A percentile compares a stretch with the other conserved stretches of the same genome.
phyloP scores from a whole-genome alignment of 1,140 invertebrate species.

The Dryas iulia region DNA sequence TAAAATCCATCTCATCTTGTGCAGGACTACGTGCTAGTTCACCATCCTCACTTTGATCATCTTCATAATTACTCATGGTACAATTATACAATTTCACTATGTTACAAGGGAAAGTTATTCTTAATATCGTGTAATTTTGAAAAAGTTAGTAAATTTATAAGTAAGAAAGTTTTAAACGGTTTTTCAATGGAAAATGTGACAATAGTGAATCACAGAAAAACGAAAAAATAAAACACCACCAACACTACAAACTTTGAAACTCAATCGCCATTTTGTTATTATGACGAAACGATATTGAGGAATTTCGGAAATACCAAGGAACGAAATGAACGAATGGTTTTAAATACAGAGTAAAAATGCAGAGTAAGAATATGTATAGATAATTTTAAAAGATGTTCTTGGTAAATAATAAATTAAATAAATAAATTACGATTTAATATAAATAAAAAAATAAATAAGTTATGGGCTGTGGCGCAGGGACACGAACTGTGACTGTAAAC shows the following conservation, averaged over 20 bases:
- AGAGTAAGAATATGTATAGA: too few species aligned
- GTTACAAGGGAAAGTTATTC: neutral
- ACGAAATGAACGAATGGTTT: constrained; percentile 10
- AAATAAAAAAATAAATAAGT: too few species aligned
- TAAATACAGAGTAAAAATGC: neutral
- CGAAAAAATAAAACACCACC: constrained; percentile 17
- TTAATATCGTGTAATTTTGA: neutral
- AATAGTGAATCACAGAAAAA: constrained; percentile 2
- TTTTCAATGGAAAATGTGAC: constrained; percentile 1
- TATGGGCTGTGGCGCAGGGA: too few species aligned
- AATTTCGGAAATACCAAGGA: constrained; percentile 5
- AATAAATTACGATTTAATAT: too few species aligned
- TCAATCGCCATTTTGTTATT: constrained; percentile 38
- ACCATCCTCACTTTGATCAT: constrained; percentile 88
- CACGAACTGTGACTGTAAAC: too few species aligned
- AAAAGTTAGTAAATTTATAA: neutral
- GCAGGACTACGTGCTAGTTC: constrained; percentile 86
- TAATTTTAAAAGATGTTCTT: too few species aligned
- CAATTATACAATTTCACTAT: constrained; percentile 32
- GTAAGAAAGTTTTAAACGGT: neutral
- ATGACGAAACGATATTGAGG: constrained; percentile 14
- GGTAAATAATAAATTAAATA: too few species aligned
- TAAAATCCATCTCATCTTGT: constrained; percentile 83
- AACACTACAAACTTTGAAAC: constrained; percentile 33
- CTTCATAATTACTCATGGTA: constrained; percentile 80